Conservation (phyloP, 2,888 invertebrate genomes). For the Macrophya annulata region DNA sequence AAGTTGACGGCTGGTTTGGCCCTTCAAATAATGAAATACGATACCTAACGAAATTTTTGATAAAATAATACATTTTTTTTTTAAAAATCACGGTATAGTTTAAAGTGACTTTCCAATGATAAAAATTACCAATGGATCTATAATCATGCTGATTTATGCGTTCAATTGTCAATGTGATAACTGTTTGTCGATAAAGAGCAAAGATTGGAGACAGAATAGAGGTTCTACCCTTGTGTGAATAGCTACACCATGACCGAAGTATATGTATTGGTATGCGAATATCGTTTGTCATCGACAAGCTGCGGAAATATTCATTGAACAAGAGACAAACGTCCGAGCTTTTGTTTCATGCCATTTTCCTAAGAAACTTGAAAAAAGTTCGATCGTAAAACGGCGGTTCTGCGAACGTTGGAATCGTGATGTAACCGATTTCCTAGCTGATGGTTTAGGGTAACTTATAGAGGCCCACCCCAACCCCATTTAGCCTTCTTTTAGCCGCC, state of each 20-base stretch:
- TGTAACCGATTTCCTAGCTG: slow-evolving; percentile 38
- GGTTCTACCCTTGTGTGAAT: background rate
- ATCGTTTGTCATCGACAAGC: slow-evolving; percentile 1
- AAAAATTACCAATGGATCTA: no score
- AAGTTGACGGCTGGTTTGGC: background rate
- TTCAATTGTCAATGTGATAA: no score
- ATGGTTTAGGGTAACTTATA: slow-evolving; percentile 42
- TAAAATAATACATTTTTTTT: no score
- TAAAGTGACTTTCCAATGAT: no score
- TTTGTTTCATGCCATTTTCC: slow-evolving; percentile 21
- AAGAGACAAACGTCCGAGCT: background rate
- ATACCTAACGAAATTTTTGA: no score
- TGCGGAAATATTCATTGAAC: slow-evolving; percentile 19
- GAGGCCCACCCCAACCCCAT: slow-evolving; percentile 21
- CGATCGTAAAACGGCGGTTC: slow-evolving; percentile 40
- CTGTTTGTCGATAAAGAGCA: background rate
- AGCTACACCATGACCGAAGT: no score
- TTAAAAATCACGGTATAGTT: no score
- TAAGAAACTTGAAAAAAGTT: slow-evolving; percentile 26
- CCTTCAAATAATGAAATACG: no score
- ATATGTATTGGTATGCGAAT: background rate
- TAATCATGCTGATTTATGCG: no score
- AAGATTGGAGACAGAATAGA: background rate
- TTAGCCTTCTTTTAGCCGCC: slow-evolving; percentile 14
- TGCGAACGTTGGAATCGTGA: slow-evolving; percentile 38